phyloP scores from a whole-genome alignment of 2,888 invertebrate species.

The Drosophila mettleri region DNA sequence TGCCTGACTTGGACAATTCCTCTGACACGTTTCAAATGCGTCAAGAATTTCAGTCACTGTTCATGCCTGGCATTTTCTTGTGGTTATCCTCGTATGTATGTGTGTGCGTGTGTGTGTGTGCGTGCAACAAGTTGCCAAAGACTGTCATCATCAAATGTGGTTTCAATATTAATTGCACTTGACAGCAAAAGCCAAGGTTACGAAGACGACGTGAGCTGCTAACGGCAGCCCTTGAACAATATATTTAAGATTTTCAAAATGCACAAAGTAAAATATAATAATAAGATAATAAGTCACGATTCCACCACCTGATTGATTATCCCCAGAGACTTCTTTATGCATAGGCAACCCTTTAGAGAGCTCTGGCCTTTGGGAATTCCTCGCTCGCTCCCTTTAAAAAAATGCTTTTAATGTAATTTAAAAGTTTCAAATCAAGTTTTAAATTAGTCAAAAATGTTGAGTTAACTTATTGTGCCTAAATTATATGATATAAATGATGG shows the following conservation, averaged over 20 bases:
- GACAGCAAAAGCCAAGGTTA: slow-evolving; percentile 3
- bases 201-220: background rate
- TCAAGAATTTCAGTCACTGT: slow-evolving; percentile 25
- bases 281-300: too few species aligned
- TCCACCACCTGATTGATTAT: background rate
- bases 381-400: background rate
- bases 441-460: slow-evolving; percentile 2
- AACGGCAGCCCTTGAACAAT: background rate
- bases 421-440: background rate
- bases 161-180: slow-evolving; percentile 32
- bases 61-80: slow-evolving; percentile 17
- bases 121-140: slow-evolving; percentile 43
- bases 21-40: slow-evolving; percentile 29
- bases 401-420: slow-evolving; percentile 6
- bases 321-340: background rate
- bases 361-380: background rate
- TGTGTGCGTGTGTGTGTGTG: slow-evolving; percentile 4
- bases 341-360: slow-evolving; percentile 1
- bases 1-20: slow-evolving; percentile 7
- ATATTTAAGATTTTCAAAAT: background rate
- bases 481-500: background rate
- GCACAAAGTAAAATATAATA: too few species aligned
- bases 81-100: slow-evolving; percentile 10
- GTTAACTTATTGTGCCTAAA: background rate
- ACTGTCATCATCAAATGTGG: slow-evolving; percentile 39